Evolutionary conservation across 2,113 vertebrate genomes (phyloP).

Genomic region (Trematomus loennbergii): DNA sequence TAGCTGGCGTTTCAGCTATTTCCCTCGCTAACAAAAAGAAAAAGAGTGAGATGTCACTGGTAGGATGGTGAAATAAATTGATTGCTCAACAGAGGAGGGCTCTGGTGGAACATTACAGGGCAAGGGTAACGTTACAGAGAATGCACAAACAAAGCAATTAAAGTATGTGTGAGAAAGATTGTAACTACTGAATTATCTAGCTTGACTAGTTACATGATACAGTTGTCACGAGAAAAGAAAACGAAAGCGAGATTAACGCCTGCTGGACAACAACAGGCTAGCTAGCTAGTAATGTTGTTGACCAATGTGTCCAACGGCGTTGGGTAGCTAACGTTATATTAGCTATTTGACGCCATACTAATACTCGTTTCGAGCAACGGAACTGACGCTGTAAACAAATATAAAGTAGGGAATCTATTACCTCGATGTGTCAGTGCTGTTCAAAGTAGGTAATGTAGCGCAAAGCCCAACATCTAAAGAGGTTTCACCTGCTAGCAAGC

Average conservation of each 20-base stretch:
- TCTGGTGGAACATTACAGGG: neutral
- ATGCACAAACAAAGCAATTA: neutral
- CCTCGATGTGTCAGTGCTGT: constrained; percentile 44
- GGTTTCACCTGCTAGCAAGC: constrained; percentile 62
- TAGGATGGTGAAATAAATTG: neutral
- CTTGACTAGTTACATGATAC: neutral
- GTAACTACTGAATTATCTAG: too few relatives aligned
- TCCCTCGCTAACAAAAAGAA: constrained; percentile 11
- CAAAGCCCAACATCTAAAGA: constrained; percentile 59
- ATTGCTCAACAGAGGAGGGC: neutral
- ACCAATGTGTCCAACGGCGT: neutral
- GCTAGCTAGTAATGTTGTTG: constrained; percentile 23
- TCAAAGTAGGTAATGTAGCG: constrained; percentile 39
- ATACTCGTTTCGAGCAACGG: neutral
- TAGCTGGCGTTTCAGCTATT: constrained; percentile 39
- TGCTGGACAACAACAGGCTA: constrained; percentile 30
- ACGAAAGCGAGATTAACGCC: neutral
- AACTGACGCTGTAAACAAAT: neutral
- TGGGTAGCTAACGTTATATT: neutral
- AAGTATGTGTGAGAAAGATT: neutral
- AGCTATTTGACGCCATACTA: neutral
- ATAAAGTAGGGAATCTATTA: constrained; percentile 7
- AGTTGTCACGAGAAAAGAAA: constrained; percentile 22
- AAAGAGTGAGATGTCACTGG: neutral
- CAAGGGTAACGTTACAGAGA: neutral